Evolutionary conservation across 2,113 vertebrate species (phyloP).

Genomic region (Mormoops blainvillei): DNA sequence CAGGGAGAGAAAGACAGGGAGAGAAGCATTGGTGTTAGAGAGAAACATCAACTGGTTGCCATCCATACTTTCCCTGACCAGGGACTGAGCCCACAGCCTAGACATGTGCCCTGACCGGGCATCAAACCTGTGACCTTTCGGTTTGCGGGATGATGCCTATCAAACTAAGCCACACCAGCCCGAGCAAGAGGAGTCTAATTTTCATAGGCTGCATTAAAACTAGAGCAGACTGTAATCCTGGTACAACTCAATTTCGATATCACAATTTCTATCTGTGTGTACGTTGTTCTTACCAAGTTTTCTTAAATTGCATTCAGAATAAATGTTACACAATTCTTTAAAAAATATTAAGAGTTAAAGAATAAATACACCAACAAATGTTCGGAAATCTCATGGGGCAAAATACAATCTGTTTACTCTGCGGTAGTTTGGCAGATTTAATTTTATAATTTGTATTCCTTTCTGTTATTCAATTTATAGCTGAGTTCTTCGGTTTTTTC

Average conservation of each 20-base stretch:
- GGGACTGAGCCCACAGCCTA: too few relatives aligned
- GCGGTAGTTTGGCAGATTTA: background rate
- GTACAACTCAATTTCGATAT: background rate
- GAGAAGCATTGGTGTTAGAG: too few relatives aligned
- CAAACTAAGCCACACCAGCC: too few relatives aligned
- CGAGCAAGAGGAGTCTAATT: background rate
- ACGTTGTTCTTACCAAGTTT: slow-evolving; percentile 3
- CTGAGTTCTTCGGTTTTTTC: background rate
- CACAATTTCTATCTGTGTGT: background rate
- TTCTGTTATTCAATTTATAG: slow-evolving; percentile 24
- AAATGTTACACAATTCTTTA: slow-evolving; percentile 9
- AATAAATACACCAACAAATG: background rate
- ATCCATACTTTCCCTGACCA: too few relatives aligned
- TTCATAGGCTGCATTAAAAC: background rate
- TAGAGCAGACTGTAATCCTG: background rate
- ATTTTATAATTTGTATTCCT: slow-evolving; percentile 28
- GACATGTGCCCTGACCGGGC: too few relatives aligned
- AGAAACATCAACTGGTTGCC: too few relatives aligned
- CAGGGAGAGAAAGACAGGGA: too few relatives aligned
- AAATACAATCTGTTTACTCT: slow-evolving; percentile 41
- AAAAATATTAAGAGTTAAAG: slow-evolving; percentile 23
- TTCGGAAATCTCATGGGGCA: background rate
- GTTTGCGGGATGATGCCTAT: too few relatives aligned
- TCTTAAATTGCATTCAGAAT: slow-evolving; percentile 35
- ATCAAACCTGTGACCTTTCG: too few relatives aligned